phyloP scores from a whole-genome alignment of 2,888 invertebrate species.

The Villa cingulata region DNA sequence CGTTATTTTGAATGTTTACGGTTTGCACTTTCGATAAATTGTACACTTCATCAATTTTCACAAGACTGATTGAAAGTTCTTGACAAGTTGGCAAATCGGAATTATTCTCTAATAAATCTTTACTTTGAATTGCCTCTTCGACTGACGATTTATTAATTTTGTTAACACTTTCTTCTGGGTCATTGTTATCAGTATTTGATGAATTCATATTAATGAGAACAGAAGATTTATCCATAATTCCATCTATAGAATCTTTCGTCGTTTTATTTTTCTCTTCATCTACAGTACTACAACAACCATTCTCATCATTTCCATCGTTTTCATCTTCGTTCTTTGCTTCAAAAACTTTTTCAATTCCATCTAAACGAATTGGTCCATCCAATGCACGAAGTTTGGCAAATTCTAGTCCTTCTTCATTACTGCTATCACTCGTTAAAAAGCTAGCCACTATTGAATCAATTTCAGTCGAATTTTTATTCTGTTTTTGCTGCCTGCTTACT shows the following conservation, averaged over 20 bases:
- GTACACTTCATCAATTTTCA: not conserved
- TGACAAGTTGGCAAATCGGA: not conserved
- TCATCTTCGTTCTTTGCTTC: conserved; percentile 1
- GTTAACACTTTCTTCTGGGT: too few relatives aligned
- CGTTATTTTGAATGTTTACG: not conserved
- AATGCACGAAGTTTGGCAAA: not conserved
- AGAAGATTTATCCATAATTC: too few relatives aligned
- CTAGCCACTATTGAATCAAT: conserved; percentile 18
- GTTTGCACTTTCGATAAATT: not conserved
- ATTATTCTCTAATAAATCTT: too few relatives aligned
- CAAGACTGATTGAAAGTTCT: not conserved
- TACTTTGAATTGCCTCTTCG: too few relatives aligned
- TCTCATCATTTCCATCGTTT: not conserved
- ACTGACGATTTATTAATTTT: too few relatives aligned
- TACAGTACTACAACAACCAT: not conserved
- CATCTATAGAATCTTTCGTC: too few relatives aligned
- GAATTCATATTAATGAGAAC: too few relatives aligned
- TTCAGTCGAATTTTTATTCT: conserved; percentile 4
- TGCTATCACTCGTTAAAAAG: conserved; percentile 14
- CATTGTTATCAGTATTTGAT: too few relatives aligned
- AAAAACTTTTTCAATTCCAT: conserved; percentile 7
- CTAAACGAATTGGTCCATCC: conserved; percentile 8
- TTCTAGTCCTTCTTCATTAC: not conserved
- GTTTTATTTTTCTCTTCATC: not conserved
- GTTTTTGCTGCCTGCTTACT: conserved; percentile 10